Evolutionary conservation across 2,113 vertebrate species (phyloP).

Genomic region (pig (Sus scrofa)): DNA sequence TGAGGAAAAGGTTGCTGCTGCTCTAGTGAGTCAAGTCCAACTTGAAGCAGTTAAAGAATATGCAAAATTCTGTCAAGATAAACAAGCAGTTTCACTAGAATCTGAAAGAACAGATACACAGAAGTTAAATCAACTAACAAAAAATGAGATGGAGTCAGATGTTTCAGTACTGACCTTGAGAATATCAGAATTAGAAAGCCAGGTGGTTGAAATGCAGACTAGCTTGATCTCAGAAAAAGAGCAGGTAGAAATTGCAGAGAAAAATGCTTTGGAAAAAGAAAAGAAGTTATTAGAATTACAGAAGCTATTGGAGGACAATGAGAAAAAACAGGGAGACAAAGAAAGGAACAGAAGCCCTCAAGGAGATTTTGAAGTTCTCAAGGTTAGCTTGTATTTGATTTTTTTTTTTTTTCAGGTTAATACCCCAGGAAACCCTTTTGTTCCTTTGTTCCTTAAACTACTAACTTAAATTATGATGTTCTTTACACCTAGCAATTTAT

Average conservation of each 20-base stretch:
- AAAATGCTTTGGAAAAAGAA: slow-evolving; percentile 92
- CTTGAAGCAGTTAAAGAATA: slow-evolving; percentile 91
- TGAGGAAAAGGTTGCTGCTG: slow-evolving; percentile 91
- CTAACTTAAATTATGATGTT: background rate
- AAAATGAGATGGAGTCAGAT: slow-evolving; percentile 79
- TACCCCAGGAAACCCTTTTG: background rate
- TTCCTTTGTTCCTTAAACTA: slow-evolving; percentile 33
- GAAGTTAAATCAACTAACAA: slow-evolving; percentile 40
- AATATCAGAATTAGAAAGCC: slow-evolving; percentile 91
- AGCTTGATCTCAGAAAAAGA: slow-evolving; percentile 92
- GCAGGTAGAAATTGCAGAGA: slow-evolving; percentile 90
- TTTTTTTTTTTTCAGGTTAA: background rate
- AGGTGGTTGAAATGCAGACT: slow-evolving; percentile 88
- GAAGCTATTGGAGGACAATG: slow-evolving; percentile 88
- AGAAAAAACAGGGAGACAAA: slow-evolving; percentile 71
- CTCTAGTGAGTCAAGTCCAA: slow-evolving; percentile 91
- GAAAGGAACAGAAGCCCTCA: slow-evolving; percentile 40
- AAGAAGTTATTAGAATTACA: slow-evolving; percentile 89
- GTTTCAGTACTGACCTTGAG: slow-evolving; percentile 88
- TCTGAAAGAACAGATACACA: slow-evolving; percentile 2
- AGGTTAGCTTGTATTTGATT: slow-evolving; percentile 55
- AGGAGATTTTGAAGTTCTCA: slow-evolving; percentile 29
- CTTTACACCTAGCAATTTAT: slow-evolving; percentile 16
- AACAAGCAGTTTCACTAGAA: slow-evolving; percentile 60
- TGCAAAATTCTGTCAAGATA: slow-evolving; percentile 68